These are phyloP conservation scores for Falco concolor DNA, from an alignment of 2,797 vertebrate genomes.

Conservation along the genomic window DNA sequence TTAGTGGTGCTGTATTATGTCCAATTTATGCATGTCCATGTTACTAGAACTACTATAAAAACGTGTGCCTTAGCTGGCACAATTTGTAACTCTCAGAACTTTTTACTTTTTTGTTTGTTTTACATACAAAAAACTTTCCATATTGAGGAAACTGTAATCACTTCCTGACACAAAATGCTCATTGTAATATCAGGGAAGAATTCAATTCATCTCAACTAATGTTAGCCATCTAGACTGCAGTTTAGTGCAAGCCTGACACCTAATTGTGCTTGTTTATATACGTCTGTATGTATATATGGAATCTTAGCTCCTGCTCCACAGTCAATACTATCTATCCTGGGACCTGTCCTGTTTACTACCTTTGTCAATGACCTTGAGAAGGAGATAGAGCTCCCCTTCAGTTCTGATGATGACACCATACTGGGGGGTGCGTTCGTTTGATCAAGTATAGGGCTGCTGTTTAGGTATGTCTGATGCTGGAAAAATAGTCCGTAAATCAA, in stretches of 20 bases:
- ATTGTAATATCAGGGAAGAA: neutral
- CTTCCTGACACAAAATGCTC: neutral
- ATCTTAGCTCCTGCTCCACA: neutral
- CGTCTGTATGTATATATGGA: neutral
- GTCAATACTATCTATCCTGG: neutral
- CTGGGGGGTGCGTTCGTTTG: neutral
- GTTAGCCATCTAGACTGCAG: neutral
- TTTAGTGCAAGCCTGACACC: neutral
- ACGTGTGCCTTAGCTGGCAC: neutral
- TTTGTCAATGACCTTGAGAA: neutral
- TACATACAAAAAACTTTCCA: neutral
- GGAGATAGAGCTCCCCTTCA: neutral
- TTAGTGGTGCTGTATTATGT: conserved; percentile 43
- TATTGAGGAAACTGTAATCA: neutral
- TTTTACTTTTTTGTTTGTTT: neutral
- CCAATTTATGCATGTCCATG: conserved; percentile 22
- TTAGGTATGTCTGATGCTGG: neutral
- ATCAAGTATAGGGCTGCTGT: neutral
- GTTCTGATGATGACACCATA: neutral
- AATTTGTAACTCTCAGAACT: neutral
- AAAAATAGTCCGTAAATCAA: neutral
- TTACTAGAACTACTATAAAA: neutral
- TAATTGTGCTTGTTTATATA: neutral
- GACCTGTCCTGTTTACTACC: neutral
- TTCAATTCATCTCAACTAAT: neutral